A percentile compares a stretch with the other conserved stretches of the same genome.
These are phyloP conservation scores for Ptychochromis oligacanthus DNA, from an alignment of 2,113 vertebrate genomes.

Conservation along the genomic window DNA sequence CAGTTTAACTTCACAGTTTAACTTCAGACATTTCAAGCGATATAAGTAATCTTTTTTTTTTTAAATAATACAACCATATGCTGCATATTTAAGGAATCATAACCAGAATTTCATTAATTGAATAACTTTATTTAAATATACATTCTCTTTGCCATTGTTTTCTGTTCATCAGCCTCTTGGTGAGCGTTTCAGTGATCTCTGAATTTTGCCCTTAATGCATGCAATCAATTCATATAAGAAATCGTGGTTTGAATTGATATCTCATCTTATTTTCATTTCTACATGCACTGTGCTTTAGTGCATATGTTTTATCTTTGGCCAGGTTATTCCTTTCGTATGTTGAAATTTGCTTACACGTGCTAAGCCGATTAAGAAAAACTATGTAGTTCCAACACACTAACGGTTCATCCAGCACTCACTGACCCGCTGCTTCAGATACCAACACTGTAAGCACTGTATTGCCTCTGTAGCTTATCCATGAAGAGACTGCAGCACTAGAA, in stretches of 20 bases:
- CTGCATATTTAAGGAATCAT: not conserved
- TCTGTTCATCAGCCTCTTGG: not conserved
- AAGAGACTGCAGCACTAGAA: slow-evolving; percentile 1
- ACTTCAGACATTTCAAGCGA: not conserved
- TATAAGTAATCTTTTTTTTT: not conserved
- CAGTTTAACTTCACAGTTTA: slow-evolving; percentile 2
- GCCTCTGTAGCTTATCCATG: not conserved
- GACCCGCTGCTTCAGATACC: not conserved
- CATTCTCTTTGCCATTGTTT: too few species aligned
- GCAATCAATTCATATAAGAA: not conserved
- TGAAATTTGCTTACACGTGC: not conserved
- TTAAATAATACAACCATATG: not conserved
- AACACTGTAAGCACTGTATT: not conserved
- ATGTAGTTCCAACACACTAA: not conserved
- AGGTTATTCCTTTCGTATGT: not conserved
- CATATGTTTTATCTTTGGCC: not conserved
- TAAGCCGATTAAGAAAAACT: accelerated
- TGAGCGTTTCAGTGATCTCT: not conserved
- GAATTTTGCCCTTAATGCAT: not conserved
- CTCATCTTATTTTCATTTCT: too few species aligned
- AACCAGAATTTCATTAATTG: not conserved
- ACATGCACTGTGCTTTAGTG: too few species aligned
- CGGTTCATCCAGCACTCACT: not conserved
- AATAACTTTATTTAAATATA: too few species aligned
- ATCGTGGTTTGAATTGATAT: not conserved